Percentiles rank a stretch among this genome's conserved stretches.
Conservation (phyloP, 2,888 invertebrate genomes). For the Auanema sp. region DNA sequence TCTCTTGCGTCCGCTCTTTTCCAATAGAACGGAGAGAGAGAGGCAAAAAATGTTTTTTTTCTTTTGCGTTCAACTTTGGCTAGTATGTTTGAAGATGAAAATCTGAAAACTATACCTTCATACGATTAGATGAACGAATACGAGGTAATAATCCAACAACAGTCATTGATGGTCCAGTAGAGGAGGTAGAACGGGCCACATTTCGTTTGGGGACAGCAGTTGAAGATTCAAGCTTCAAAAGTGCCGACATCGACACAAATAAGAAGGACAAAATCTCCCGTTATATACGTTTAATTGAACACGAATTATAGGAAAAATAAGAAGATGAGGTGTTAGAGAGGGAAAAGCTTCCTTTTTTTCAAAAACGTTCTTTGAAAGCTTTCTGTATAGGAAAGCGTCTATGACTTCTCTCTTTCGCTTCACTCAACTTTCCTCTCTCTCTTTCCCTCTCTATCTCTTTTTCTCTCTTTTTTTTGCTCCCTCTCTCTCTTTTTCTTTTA, state of each 20-base stretch:
- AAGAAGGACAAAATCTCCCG: too few species aligned
- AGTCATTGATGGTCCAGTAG: not conserved
- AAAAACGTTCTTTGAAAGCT: too few species aligned
- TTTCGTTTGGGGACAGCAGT: not conserved
- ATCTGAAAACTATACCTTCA: not conserved
- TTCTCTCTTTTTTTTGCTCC: not conserved
- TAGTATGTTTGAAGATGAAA: not conserved
- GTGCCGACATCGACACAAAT: slow-evolving; percentile 3
- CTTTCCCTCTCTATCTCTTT: not conserved
- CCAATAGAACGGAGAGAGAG: not conserved
- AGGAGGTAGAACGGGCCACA: not conserved
- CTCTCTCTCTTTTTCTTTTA: not conserved
- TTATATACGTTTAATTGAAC: too few species aligned
- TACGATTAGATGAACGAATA: not conserved
- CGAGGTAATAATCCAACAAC: not conserved
- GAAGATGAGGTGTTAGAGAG: too few species aligned
- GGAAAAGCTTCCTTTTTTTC: too few species aligned
- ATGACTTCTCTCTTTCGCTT: not conserved
- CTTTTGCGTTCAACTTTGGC: too few species aligned
- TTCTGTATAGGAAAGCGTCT: not conserved
- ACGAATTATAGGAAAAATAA: too few species aligned
- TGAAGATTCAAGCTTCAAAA: not conserved
- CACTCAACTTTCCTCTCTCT: too few species aligned
- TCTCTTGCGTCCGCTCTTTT: slow-evolving; percentile 1
- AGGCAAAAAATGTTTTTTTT: not conserved